Evolutionary conservation across 2,888 invertebrate species (phyloP).

Genomic region (Tridacna gigas): DNA sequence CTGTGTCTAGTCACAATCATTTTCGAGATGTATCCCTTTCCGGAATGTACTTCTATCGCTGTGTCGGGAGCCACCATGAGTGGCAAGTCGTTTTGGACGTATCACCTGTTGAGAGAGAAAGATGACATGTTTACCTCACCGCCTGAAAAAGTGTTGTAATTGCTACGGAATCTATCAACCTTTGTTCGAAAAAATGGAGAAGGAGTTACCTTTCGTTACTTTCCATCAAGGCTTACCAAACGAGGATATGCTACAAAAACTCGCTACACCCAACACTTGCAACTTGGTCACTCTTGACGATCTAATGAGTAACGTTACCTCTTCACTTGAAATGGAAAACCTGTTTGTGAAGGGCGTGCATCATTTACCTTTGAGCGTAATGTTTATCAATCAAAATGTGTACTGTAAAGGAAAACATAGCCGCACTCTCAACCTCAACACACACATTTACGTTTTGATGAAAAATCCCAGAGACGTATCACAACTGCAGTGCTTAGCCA

Average conservation of each 20-base stretch:
- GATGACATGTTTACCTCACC: too few species aligned
- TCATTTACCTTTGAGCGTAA: too few species aligned
- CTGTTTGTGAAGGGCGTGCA: too few species aligned
- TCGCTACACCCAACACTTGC: slow-evolving; percentile 16
- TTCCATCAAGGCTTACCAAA: slow-evolving; percentile 40
- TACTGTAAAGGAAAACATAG: slow-evolving; percentile 33
- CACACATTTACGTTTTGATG: slow-evolving; percentile 37
- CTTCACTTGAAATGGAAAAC: slow-evolving; percentile 47
- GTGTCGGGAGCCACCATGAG: slow-evolving; percentile 41
- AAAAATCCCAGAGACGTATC: too few species aligned
- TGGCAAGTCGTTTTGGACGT: slow-evolving; percentile 21
- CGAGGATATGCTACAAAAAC: slow-evolving; percentile 22
- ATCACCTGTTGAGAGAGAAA: slow-evolving; percentile 28
- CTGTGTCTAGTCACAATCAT: too few species aligned
- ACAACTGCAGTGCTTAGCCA: too few species aligned
- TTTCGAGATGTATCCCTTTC: too few species aligned
- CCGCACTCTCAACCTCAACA: slow-evolving; percentile 38
- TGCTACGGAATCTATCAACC: too few species aligned
- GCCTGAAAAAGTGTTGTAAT: slow-evolving; percentile 37
- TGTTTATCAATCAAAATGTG: too few species aligned
- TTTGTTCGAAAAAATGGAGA: too few species aligned
- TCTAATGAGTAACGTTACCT: too few species aligned
- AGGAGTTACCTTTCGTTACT: too few species aligned
- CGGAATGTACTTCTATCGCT: slow-evolving; percentile 42
- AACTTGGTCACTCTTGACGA: slow-evolving; percentile 32